A percentile compares a stretch with the other conserved stretches of the same genome.
Conservation (phyloP, 2,888 invertebrate species). For the Rhyacophila evoluta region DNA sequence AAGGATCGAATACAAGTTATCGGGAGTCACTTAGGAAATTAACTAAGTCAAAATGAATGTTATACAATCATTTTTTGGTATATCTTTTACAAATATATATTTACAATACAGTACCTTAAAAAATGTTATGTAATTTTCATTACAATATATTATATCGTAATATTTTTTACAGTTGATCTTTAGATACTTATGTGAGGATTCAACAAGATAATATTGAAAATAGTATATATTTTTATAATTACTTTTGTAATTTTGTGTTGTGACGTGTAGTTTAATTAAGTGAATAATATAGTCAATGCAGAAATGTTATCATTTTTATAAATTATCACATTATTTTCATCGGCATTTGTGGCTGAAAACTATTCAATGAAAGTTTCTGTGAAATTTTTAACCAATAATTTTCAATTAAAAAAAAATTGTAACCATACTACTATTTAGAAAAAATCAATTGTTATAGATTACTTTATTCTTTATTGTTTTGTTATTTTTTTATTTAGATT, state of each 20-base stretch:
- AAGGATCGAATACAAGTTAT: background rate
- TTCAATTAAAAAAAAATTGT: conserved; percentile 13
- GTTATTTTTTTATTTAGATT: conserved; percentile 40
- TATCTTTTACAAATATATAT: conserved; percentile 12
- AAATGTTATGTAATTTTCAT: conserved; percentile 13
- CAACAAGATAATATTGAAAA: background rate
- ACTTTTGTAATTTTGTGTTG: conserved; percentile 24
- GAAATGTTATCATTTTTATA: background rate
- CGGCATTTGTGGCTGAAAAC: conserved; percentile 20
- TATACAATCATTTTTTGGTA: conserved; percentile 22
- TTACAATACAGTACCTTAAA: conserved; percentile 19
- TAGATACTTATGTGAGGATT: background rate
- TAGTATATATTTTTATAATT: conserved; percentile 18
- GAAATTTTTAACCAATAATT: conserved; percentile 46
- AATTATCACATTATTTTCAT: background rate
- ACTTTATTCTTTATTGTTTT: conserved; percentile 35
- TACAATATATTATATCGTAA: background rate
- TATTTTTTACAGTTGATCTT: background rate
- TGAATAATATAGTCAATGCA: background rate
- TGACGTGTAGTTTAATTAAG: background rate
- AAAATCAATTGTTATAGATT: conserved; percentile 33
- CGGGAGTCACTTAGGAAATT: background rate
- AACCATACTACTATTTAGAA: conserved; percentile 7
- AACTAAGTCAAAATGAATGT: conserved; percentile 24
- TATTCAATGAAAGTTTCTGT: conserved; percentile 44